Base-by-base conservation (phyloP, 2,797 vertebrate species). In the Chaetodon trifasciatus region DNA sequence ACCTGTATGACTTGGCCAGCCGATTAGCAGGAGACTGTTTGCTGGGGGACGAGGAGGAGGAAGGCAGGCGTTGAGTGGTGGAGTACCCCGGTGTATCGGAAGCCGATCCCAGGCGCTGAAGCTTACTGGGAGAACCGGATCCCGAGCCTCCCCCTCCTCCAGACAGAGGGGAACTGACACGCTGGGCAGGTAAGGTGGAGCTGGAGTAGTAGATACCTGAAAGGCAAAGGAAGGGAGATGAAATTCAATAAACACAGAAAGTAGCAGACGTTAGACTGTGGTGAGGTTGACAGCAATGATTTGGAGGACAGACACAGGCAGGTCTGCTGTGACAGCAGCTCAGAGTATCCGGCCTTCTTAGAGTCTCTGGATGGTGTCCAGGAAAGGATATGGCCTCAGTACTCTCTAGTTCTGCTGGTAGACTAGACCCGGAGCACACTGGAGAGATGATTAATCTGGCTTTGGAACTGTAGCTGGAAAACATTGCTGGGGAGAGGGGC, bases 1-100 rank as follows among this genome's bases (percentile, higher is more conserved):
- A 95, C 97, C 98, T 98, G 96, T 97, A 98, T 82, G 98, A 98
- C 94, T 99, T 99, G 89, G 98, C 97, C 89, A 98, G 96, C 60
- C 98, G 96, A 91, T 95, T 97, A 72, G 79, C 85, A 67, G 97
- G 95, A 79, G 97, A 97, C 92, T 97, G 97, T 93, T 99, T 98
- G 89, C 73, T 91, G 91, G 98, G 98, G 60, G 98, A 98, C 89
- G 97, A 96, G 42, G 94, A 93, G 57, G 94, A 95, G 72, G 95
- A 95, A 56, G 94, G 93, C 88, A 97, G 94, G 74, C 97, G 97
- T 86, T 97, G 97, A 79, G 96, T 95, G 89, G 96, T 96, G 76
- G 95, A 91, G 89, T 98, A 97, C 82, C 96, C 95, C 12, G 95
- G 88, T 55, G 96, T 88, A 85, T 97, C 97, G 0, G 97, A 95